Evolutionary conservation across 2,797 vertebrate genomes (phyloP), one percentile per base, ranked within the genome.

Genomic region (Knipowitschia caucasica): DNA sequence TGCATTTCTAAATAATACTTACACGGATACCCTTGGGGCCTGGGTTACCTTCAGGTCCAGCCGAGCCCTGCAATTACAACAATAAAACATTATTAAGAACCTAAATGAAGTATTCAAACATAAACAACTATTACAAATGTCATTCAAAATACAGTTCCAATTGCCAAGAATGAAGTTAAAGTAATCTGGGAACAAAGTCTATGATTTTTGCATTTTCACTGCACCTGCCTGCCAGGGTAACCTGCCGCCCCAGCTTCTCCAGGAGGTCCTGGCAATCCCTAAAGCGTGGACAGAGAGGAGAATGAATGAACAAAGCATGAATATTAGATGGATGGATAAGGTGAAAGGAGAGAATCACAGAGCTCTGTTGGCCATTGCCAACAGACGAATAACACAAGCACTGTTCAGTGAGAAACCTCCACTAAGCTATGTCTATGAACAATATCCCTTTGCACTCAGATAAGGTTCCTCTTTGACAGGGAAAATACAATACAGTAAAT

Each of bases 201-300:
- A 27, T 75, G 23, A 55, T 72, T 78, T 72, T 64, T 71, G 69
- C 77, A 82, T 81, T 80, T 83, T 94, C 93, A 98, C 96, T 98
- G 95, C 95, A 99, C 96, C 96, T 99, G 96, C 96, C 96, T 99
- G 94, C 96, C 96, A 95, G 95, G 94, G 91, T 94, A 99, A 93
- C 96, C 96, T 88, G 86, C 86, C 66, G 91, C 84, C 54, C 96
- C 96, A 26, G 73, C 62, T 73, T 84, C 86, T 68, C 96, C 96
- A 74, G 85, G 71, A 72, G 87, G 69, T 87, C 96, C 96, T 72
- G 88, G 88, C 83, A 92, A 75, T 70, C 96, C 95, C 96, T 99
- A 83, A 53, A 79, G 55, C 20, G 55, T 43, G 75, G 69, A 69
- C 45, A 77, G 25, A 62, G 56, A 59, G 74, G 73, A 78, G 71